phyloP scores from a whole-genome alignment of 2,888 invertebrate genomes.

The Cantharis flavilabris region DNA sequence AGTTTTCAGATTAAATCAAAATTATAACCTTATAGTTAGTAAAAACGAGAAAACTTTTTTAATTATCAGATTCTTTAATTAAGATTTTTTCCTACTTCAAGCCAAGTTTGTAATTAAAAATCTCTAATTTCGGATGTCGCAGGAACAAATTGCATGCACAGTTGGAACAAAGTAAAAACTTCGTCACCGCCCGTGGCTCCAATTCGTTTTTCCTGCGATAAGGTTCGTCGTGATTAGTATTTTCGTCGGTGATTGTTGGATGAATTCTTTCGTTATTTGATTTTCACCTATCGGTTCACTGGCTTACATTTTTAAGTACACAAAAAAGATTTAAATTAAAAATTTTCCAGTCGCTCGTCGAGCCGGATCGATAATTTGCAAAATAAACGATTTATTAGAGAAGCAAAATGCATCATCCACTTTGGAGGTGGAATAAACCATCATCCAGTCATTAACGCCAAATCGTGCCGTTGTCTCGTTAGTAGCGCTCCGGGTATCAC shows the following conservation, averaged over 20 bases:
- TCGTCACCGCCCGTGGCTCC: conserved; percentile 12
- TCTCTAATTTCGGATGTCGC: conserved; percentile 31
- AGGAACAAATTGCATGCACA: conserved; percentile 26
- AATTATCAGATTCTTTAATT: conserved; percentile 34
- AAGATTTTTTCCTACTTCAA: conserved; percentile 23
- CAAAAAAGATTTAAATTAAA: background rate
- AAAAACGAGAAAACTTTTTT: conserved; percentile 22
- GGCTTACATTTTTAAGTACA: conserved; percentile 16
- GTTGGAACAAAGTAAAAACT: conserved; percentile 15
- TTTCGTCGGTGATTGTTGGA: conserved; percentile 14
- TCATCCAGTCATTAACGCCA: conserved; percentile 30
- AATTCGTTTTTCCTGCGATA: conserved; percentile 5
- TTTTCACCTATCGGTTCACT: conserved; percentile 22
- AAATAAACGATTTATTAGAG: background rate
- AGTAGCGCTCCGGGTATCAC: conserved; percentile 28
- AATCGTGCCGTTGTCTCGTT: conserved; percentile 28
- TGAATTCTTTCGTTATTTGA: conserved; percentile 21
- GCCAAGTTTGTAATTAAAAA: conserved; percentile 31
- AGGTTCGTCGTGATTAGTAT: conserved; percentile 29
- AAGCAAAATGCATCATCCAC: background rate
- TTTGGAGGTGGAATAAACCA: conserved; percentile 23
- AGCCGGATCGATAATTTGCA: background rate
- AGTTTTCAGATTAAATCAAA: conserved; percentile 21
- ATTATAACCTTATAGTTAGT: conserved; percentile 21
- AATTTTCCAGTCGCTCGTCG: background rate